Percentiles rank a stretch among this genome's conserved stretches.
Conservation (phyloP, 2,888 invertebrate genomes). For the Gymnocheta viridis region DNA sequence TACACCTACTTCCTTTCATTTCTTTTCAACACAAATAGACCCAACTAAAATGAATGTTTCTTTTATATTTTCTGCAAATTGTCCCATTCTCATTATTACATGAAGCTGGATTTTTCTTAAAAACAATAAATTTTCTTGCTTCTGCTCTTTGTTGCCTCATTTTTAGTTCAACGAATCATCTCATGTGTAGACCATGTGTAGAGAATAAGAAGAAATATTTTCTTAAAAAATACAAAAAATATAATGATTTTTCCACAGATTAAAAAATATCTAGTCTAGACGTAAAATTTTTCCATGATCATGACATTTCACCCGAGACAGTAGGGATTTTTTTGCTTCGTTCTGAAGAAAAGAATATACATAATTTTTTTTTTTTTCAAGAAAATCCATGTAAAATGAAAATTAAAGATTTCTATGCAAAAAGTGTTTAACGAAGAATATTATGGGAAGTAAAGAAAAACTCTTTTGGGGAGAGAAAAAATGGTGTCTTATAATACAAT, state of each 20-base stretch:
- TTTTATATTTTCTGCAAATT: slow-evolving; percentile 42
- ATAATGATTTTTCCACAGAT: slow-evolving; percentile 2
- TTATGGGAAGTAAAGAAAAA: not conserved
- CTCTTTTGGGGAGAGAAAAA: too few relatives aligned
- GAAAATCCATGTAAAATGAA: not conserved
- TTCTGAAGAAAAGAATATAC: not conserved
- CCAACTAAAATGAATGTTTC: not conserved
- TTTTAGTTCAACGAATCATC: slow-evolving; percentile 30
- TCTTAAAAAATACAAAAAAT: slow-evolving; percentile 26
- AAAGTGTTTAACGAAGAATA: not conserved
- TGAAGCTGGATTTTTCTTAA: not conserved
- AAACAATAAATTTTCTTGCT: slow-evolving; percentile 33
- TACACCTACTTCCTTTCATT: not conserved
- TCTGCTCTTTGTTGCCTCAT: not conserved
- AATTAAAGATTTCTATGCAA: not conserved
- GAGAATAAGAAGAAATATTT: slow-evolving; percentile 31
- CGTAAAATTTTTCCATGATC: slow-evolving; percentile 65
- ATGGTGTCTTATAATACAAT: too few relatives aligned
- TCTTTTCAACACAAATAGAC: not conserved
- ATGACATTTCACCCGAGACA: slow-evolving; percentile 66
- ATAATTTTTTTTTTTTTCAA: not conserved
- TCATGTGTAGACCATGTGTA: slow-evolving; percentile 67
- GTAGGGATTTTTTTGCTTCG: not conserved
- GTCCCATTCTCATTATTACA: slow-evolving; percentile 38
- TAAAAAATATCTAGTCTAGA: slow-evolving; percentile 61